Percentiles rank a stretch among this genome's conserved stretches.
Conservation (phyloP, 2,113 vertebrate genomes). For the Brachirus orientalis region DNA sequence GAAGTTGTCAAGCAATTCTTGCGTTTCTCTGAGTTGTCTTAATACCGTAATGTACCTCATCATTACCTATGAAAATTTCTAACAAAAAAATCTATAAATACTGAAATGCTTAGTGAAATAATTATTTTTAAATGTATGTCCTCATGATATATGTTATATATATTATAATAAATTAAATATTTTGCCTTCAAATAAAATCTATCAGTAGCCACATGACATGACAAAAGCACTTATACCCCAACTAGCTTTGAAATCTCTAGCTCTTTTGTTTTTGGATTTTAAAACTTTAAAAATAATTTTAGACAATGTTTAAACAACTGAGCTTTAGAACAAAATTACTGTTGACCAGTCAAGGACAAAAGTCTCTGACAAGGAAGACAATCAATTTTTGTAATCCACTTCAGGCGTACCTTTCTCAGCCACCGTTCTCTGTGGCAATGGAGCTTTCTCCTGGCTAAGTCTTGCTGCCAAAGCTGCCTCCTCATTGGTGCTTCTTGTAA, state of each 20-base stretch:
- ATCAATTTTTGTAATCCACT: neutral
- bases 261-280: neutral
- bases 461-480: constrained; percentile 2
- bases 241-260: neutral
- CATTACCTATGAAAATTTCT: neutral
- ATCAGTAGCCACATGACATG: neutral
- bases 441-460: constrained; percentile 49
- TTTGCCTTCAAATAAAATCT: neutral
- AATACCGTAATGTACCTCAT: neutral
- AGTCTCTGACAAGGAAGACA: neutral
- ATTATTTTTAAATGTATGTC: no score
- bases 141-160: no score
- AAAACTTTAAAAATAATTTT: neutral
- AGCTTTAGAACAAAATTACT: neutral
- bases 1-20: neutral
- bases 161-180: no score
- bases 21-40: neutral
- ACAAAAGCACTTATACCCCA: neutral
- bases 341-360: neutral
- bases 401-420: constrained; percentile 88
- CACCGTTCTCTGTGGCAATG: constrained; percentile 57
- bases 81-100: no score
- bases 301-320: neutral
- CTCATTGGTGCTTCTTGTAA: constrained; percentile 47
- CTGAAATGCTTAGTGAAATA: no score